Evolutionary conservation across 2,113 vertebrate species (phyloP).

Genomic region (Cettia cetti): DNA sequence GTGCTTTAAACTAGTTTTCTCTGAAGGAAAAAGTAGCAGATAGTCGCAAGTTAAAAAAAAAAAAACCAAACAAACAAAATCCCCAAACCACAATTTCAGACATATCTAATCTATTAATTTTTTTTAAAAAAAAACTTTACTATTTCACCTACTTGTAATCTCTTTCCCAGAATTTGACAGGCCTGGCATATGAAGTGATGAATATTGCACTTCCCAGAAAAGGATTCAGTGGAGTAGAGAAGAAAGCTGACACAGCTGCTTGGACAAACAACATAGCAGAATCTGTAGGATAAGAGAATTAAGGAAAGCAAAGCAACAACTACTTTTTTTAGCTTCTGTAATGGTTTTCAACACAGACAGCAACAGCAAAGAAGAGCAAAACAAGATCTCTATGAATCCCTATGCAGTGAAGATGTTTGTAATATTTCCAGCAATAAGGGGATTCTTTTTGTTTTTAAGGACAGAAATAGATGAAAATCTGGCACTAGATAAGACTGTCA

Average conservation of each 20-base stretch:
- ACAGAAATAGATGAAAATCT: background rate
- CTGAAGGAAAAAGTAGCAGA: background rate
- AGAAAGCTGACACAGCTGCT: conserved; percentile 83
- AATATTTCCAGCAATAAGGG: background rate
- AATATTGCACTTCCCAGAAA: conserved; percentile 91
- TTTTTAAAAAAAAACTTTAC: background rate
- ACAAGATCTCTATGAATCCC: background rate
- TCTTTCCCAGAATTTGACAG: conserved; percentile 92
- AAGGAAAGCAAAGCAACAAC: conserved; percentile 64
- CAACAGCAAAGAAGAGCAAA: background rate
- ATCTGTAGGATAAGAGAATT: conserved; percentile 70
- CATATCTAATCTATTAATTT: background rate
- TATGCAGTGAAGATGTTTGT: background rate
- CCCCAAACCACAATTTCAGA: background rate
- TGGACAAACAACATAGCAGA: conserved; percentile 90
- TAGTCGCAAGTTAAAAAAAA: background rate
- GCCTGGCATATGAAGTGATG: conserved; percentile 89
- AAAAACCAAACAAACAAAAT: fast-evolving
- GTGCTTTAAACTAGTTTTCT: background rate
- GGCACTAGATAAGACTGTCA: background rate
- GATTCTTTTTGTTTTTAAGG: background rate
- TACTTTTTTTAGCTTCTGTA: background rate
- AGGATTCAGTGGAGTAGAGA: conserved; percentile 87
- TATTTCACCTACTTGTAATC: conserved; percentile 84
- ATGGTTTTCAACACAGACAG: background rate